Evolutionary conservation across 1,140 invertebrate species (phyloP).

Genomic region (Delia radicum): DNA sequence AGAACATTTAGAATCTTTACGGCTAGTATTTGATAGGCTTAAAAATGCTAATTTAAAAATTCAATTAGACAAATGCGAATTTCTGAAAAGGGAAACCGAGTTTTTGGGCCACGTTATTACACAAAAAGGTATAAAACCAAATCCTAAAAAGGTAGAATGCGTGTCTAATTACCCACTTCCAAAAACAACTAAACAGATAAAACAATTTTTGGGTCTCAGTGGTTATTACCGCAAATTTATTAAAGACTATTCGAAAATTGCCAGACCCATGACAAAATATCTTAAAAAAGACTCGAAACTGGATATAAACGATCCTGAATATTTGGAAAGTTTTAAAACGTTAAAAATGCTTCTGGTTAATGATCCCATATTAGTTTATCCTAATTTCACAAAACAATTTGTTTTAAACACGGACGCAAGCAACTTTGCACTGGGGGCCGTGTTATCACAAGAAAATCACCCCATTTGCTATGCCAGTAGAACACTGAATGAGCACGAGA

Average conservation of each 20-base stretch:
- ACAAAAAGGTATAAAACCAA: constrained; percentile 10
- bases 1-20: not conserved
- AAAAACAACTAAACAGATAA: constrained; percentile 16
- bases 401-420: constrained; percentile 6
- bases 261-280: constrained; percentile 21
- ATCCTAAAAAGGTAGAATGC: constrained; percentile 18
- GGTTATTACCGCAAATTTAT: constrained; percentile 25
- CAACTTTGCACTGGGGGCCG: constrained; percentile 12
- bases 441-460: constrained; percentile 12
- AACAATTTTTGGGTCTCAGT: constrained; percentile 14
- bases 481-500: constrained; percentile 18
- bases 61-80: not conserved
- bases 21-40: not conserved
- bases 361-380: constrained; percentile 11
- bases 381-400: constrained; percentile 10
- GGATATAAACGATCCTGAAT: not conserved
- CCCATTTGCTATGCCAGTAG: constrained; percentile 19
- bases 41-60: not conserved
- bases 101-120: constrained; percentile 12
- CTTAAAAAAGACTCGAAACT: constrained; percentile 16
- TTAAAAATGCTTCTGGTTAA: constrained; percentile 6
- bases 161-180: constrained; percentile 1
- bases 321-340: constrained; percentile 8
- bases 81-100: constrained; percentile 9
- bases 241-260: constrained; percentile 22